A percentile compares a stretch with the other conserved stretches of the same genome.
Conservation (phyloP, 2,113 vertebrate genomes). For the Urocitellus parryii region DNA sequence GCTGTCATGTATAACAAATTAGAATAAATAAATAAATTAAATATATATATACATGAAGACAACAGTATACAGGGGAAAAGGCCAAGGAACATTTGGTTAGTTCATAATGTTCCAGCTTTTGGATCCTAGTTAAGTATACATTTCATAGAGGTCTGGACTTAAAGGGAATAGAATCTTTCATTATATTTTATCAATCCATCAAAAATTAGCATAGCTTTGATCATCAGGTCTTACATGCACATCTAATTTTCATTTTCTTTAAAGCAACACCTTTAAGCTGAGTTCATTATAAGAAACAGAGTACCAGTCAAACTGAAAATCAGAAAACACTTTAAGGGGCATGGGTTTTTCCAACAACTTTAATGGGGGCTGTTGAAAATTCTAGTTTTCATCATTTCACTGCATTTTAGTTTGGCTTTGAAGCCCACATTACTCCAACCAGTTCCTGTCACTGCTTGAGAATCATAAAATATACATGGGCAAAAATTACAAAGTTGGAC, state of each 20-base stretch:
- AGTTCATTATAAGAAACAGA: constrained; percentile 57
- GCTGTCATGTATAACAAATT: too few species aligned
- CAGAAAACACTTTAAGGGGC: constrained; percentile 57
- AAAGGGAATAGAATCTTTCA: neutral
- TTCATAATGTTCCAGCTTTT: neutral
- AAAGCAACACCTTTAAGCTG: constrained; percentile 56
- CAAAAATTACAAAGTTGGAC: constrained; percentile 34
- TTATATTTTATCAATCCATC: constrained; percentile 25
- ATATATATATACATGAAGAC: too few species aligned
- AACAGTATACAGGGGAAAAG: neutral
- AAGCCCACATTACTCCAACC: constrained; percentile 78
- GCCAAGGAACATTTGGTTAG: neutral
- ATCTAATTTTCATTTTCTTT: constrained; percentile 61
- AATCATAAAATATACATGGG: constrained; percentile 18
- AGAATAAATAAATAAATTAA: too few species aligned
- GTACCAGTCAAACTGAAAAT: constrained; percentile 82
- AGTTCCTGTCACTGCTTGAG: constrained; percentile 67
- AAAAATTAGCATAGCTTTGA: constrained; percentile 21
- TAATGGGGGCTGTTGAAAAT: constrained; percentile 73
- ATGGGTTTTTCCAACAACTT: constrained; percentile 79
- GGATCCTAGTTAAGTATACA: neutral
- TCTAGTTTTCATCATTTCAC: constrained; percentile 70
- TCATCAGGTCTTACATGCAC: neutral
- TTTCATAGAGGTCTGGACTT: neutral
- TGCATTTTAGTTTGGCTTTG: constrained; percentile 72